Conservation (phyloP, 1,140 invertebrate genomes). For the Belonocnema kinseyi region DNA sequence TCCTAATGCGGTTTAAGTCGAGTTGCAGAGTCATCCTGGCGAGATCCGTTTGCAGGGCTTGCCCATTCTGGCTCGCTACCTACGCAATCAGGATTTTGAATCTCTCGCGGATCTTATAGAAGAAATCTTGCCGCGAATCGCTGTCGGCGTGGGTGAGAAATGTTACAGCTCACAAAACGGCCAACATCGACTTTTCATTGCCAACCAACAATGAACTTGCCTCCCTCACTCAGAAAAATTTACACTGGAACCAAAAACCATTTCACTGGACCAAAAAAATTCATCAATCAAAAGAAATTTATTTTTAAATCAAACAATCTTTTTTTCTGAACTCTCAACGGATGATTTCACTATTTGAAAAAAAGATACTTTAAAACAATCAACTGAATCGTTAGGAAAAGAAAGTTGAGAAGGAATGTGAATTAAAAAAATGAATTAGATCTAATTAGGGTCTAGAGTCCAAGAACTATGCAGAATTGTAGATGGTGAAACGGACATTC, state of each 20-base stretch:
- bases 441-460: no score
- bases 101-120: slow-evolving; percentile 21
- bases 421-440: no score
- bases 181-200: neutral
- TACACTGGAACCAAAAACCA: no score
- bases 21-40: slow-evolving; percentile 20
- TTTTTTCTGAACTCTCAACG: no score
- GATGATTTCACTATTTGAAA: no score
- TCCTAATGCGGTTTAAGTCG: slow-evolving; percentile 29
- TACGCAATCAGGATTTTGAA: slow-evolving; percentile 42
- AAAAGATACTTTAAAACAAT: no score
- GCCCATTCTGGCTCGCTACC: slow-evolving; percentile 32
- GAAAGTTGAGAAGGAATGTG: no score
- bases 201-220: neutral
- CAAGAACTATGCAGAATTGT: no score
- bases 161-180: neutral
- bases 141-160: slow-evolving; percentile 34
- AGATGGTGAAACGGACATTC: neutral
- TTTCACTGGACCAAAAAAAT: no score
- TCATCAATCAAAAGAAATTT: no score
- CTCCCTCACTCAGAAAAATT: neutral
- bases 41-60: slow-evolving; percentile 29
- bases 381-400: no score
- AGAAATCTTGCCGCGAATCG: slow-evolving; percentile 9
- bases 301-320: no score